Evolutionary conservation across 2,797 vertebrate species (phyloP).

Genomic region (Ciconia nigra): DNA sequence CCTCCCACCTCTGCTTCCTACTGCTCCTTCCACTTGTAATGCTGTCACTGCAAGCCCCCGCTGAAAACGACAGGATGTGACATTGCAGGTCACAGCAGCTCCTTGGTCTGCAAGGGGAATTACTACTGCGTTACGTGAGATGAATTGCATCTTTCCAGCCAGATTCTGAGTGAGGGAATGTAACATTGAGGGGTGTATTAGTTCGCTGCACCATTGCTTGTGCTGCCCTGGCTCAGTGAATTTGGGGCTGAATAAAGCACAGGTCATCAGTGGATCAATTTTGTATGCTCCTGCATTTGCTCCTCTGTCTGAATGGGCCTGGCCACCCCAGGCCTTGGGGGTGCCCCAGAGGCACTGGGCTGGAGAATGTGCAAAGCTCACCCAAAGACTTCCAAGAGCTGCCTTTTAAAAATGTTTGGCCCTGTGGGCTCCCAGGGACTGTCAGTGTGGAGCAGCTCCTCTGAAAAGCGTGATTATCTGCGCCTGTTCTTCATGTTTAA

Average conservation of each 20-base stretch:
- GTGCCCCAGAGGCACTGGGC: neutral
- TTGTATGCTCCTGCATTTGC: neutral
- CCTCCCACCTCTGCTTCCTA: neutral
- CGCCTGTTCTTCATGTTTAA: neutral
- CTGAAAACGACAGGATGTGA: neutral
- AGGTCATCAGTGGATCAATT: neutral
- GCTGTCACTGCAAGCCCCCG: neutral
- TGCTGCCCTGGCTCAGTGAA: neutral
- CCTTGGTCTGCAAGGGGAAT: neutral
- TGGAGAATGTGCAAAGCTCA: neutral
- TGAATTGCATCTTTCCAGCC: neutral
- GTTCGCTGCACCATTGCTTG: neutral
- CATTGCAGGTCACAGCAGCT: neutral
- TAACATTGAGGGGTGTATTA: neutral
- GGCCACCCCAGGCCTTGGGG: neutral
- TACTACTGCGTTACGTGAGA: neutral
- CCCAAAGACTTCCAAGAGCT: neutral
- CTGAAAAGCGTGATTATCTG: neutral
- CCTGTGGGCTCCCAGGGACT: neutral
- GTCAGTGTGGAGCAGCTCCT: neutral
- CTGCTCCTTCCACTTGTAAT: neutral
- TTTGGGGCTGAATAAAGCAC: neutral
- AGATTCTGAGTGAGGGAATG: neutral
- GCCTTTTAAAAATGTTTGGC: neutral
- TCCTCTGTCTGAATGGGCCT: neutral